A percentile compares a stretch with the other conserved stretches of the same genome.
These are phyloP conservation scores for Corythoichthys intestinalis DNA, from an alignment of 2,113 vertebrate species.

Conservation along the genomic window DNA sequence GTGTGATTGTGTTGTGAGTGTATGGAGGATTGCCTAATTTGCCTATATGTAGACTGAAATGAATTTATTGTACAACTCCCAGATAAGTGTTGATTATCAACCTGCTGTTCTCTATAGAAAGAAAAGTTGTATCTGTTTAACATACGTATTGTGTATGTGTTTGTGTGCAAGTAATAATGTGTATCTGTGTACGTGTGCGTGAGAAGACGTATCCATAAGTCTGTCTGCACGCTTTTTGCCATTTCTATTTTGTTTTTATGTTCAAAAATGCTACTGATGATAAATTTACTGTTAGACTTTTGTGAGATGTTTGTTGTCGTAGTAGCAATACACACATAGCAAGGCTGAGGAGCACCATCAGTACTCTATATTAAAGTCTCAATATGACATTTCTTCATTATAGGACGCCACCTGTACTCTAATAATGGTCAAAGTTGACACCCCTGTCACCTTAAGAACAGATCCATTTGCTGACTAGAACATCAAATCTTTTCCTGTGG, in stretches of 20 bases:
- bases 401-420: constrained; percentile 66
- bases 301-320: constrained; percentile 66
- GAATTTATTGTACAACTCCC: constrained; percentile 52
- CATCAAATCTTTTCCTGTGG: constrained; percentile 4
- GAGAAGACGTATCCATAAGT: constrained; percentile 52
- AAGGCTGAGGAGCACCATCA: constrained; percentile 64
- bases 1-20: constrained; percentile 30
- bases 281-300: constrained; percentile 57
- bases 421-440: constrained; percentile 52
- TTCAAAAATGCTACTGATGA: constrained; percentile 55
- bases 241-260: constrained; percentile 67
- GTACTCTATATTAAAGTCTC: constrained; percentile 59
- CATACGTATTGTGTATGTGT: constrained; percentile 31
- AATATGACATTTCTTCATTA: constrained; percentile 54
- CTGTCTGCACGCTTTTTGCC: constrained; percentile 62
- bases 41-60: constrained; percentile 64
- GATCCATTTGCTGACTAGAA: constrained; percentile 49
- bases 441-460: constrained; percentile 50
- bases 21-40: constrained; percentile 56
- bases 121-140: constrained; percentile 58
- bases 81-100: constrained; percentile 59
- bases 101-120: constrained; percentile 60
- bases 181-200: constrained; percentile 26
- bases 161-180: constrained; percentile 21
- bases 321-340: constrained; percentile 64